Percentiles rank a stretch among this genome's conserved stretches.
Evolutionary conservation across 2,113 vertebrate genomes (phyloP).

Genomic region (Salvelinus sp.): DNA sequence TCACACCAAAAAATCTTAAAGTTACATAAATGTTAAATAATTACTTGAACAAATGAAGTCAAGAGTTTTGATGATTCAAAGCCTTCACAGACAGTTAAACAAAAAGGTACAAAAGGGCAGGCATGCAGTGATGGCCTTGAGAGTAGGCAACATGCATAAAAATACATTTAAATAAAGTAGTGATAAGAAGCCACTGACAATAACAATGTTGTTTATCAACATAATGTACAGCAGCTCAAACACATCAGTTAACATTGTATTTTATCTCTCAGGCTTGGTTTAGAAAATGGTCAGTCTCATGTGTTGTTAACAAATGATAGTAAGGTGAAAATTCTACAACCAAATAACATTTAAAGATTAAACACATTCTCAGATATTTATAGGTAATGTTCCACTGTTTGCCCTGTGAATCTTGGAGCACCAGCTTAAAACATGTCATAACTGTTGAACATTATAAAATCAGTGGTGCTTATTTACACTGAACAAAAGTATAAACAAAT

Average conservation of each 20-base stretch:
- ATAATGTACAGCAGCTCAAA: neutral
- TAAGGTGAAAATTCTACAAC: constrained; percentile 37
- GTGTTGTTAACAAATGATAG: constrained; percentile 60
- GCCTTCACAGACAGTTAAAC: constrained; percentile 3
- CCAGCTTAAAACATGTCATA: constrained; percentile 35
- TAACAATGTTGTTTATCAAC: constrained; percentile 27
- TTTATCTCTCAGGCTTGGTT: constrained; percentile 67
- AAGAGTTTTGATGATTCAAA: constrained; percentile 41
- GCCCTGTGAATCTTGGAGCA: constrained; percentile 17
- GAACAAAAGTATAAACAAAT: too few species aligned
- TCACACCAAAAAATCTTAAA: constrained; percentile 31
- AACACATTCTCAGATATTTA: constrained; percentile 11
- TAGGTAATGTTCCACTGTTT: neutral
- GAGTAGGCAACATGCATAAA: constrained; percentile 19
- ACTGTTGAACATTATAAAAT: constrained; percentile 44
- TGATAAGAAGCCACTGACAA: constrained; percentile 43
- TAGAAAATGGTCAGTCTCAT: constrained; percentile 58
- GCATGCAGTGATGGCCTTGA: constrained; percentile 57
- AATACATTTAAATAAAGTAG: constrained; percentile 54
- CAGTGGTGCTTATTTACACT: constrained; percentile 48
- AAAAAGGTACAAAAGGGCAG: constrained; percentile 1
- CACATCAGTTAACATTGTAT: constrained; percentile 36
- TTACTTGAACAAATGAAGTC: constrained; percentile 43
- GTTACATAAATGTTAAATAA: constrained; percentile 38
- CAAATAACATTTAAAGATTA: constrained; percentile 16